Evolutionary conservation across 2,888 invertebrate species (phyloP), one percentile per base, ranked within the genome.

Genomic region (Galeruca laticollis): DNA sequence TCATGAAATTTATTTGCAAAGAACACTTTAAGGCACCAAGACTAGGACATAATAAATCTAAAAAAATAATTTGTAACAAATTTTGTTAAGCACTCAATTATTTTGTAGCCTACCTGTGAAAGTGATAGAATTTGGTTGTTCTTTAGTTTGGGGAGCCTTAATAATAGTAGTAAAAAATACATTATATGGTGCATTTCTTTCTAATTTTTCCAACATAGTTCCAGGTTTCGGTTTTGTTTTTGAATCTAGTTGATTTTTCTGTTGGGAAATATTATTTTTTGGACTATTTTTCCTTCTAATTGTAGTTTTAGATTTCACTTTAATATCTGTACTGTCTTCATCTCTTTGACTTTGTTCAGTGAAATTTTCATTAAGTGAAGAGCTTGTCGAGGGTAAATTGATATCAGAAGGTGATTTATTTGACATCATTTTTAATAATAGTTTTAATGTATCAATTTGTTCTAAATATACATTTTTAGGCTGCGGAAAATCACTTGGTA

Each of bases 1-100:
- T 93, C 94, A 97, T 95, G 80, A 95, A 98, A 84, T 96, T 98
- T 31, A 98, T 93, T 86, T 98, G 95, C n/a, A 94, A 85, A 0
- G 92, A 92, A 52, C 89, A 88, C 75, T 91, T 91, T 5, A 96
- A 85, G 68, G 90, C 89, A 0, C 95, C 95, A 3, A 95, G 86
- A 80, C 93, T 93, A 8, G 87, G 87, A 79, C 95, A 94, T 4
- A 95, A 84, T n/a, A 95, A 88, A 85, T 95, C 95, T 89, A 87
- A 18, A 85, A 87, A 64, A 71, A 73, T 70, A 20, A 52, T 73
- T 35, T 9, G 13, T 11, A 47, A 47, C 15, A 10, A 47, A 18
- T 47, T 18, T 2, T n/a, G 13, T 6, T 5, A 43, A 6, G n/a
- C 33, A 33, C 33, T 15, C 6, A 8, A 47, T 5, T 47, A 47